Conservation (phyloP, 1,140 invertebrate species). For the Diabrotica undecimpunctata region DNA sequence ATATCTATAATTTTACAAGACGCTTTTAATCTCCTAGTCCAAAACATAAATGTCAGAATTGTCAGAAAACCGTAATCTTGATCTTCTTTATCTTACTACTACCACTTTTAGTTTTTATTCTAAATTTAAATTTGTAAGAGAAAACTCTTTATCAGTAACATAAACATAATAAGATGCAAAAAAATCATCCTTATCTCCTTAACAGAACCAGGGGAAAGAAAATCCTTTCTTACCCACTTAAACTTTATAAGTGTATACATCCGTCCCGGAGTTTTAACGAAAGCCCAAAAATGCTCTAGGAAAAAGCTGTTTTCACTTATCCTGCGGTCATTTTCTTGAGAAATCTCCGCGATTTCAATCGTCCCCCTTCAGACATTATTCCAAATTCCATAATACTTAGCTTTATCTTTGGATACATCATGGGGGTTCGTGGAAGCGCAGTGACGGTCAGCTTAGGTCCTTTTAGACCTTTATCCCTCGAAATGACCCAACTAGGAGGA, state of each 20-base stretch:
- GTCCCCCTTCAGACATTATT: conserved; percentile 13
- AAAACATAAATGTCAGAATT: too few relatives aligned
- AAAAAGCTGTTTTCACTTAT: conserved; percentile 18
- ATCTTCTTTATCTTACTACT: too few relatives aligned
- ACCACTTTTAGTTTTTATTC: too few relatives aligned
- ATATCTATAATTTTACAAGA: too few relatives aligned
- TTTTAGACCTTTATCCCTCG: conserved; percentile 4
- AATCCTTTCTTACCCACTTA: neutral
- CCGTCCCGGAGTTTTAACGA: neutral
- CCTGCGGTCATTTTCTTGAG: conserved; percentile 7
- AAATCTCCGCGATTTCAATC: conserved; percentile 11
- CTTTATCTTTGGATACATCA: conserved; percentile 10
- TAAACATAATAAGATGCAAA: too few relatives aligned
- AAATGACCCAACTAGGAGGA: conserved; percentile 8
- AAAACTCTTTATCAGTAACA: too few relatives aligned
- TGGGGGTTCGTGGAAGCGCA: neutral
- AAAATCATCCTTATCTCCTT: too few relatives aligned
- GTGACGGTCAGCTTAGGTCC: conserved; percentile 10
- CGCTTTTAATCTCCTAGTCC: too few relatives aligned
- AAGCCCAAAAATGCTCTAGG: too few relatives aligned
- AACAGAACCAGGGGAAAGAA: neutral
- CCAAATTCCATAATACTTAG: conserved; percentile 17
- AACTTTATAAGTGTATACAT: neutral
- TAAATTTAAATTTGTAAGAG: too few relatives aligned
- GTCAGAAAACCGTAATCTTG: too few relatives aligned